Evolutionary conservation across 1,140 invertebrate species (phyloP).

Genomic region (Drosophila eugracilis): DNA sequence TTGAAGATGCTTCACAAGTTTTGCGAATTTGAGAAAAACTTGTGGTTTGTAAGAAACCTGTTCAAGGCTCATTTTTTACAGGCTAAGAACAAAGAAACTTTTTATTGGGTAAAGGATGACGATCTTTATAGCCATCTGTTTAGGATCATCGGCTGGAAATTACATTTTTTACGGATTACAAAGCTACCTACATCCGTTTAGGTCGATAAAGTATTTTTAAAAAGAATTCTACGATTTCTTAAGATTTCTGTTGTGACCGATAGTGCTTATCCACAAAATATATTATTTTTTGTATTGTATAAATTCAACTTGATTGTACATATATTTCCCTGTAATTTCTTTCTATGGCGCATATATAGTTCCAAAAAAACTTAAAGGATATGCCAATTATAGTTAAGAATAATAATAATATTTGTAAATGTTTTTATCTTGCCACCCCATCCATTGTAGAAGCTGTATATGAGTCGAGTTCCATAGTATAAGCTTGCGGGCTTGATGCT

Average conservation of each 20-base stretch:
- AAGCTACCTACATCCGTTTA: too few relatives aligned
- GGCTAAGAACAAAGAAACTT: not conserved
- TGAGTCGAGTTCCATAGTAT: conserved; percentile 38
- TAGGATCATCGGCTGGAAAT: not conserved
- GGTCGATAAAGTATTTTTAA: too few relatives aligned
- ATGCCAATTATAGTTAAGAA: too few relatives aligned
- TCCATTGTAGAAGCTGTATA: conserved; percentile 58
- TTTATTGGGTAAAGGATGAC: not conserved
- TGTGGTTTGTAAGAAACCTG: not conserved
- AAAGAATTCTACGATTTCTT: too few relatives aligned
- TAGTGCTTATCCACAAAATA: too few relatives aligned
- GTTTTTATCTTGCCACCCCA: conserved; percentile 66
- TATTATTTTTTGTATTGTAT: too few relatives aligned
- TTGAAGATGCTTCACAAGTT: not conserved
- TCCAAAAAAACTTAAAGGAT: too few relatives aligned
- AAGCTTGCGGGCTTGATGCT: conserved; percentile 35
- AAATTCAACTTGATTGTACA: too few relatives aligned
- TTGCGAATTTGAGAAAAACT: not conserved
- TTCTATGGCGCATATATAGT: too few relatives aligned
- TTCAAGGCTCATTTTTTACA: not conserved
- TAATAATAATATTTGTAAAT: too few relatives aligned
- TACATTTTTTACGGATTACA: not conserved
- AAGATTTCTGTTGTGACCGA: too few relatives aligned
- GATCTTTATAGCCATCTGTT: not conserved
- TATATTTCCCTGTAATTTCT: too few relatives aligned